Evolutionary conservation across 2,888 invertebrate genomes (phyloP).

Genomic region (Hoplodrina ambigua): DNA sequence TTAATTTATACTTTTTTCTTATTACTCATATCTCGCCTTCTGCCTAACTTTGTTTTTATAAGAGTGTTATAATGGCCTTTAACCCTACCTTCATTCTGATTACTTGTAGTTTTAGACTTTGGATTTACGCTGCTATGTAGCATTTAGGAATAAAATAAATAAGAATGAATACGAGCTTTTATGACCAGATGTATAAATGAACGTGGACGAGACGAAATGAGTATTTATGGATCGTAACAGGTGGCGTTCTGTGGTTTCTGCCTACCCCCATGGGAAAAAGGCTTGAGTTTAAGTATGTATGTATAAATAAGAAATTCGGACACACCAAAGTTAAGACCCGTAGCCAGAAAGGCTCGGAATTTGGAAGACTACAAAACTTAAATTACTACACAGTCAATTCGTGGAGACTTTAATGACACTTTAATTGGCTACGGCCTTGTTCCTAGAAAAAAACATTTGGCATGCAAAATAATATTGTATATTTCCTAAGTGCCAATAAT

Average conservation of each 20-base stretch:
- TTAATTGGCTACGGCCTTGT: slow-evolving; percentile 18
- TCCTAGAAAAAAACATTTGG: slow-evolving; percentile 5
- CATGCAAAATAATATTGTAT: neutral
- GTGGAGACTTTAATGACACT: slow-evolving; percentile 30
- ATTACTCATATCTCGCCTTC: neutral
- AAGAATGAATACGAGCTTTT: too few species aligned
- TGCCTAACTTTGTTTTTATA: neutral
- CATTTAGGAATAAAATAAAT: neutral
- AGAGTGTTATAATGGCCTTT: neutral
- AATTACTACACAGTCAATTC: slow-evolving; percentile 31
- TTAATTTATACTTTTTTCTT: neutral
- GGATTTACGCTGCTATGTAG: neutral
- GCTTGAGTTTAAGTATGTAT: too few species aligned
- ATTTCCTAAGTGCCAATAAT: slow-evolving; percentile 16
- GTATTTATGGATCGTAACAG: too few species aligned
- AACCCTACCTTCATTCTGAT: neutral
- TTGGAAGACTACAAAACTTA: slow-evolving; percentile 49
- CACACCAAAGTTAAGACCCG: neutral
- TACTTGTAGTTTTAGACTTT: slow-evolving; percentile 3
- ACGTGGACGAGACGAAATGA: too few species aligned
- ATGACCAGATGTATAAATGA: too few species aligned
- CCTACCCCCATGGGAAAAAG: too few species aligned
- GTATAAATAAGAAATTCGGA: neutral
- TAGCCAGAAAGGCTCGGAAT: slow-evolving; percentile 7
- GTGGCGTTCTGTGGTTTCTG: too few species aligned